Evolutionary conservation across 2,888 invertebrate species (phyloP), one percentile per base, ranked within the genome.

Genomic region (Hirtodrosophila confusa): DNA sequence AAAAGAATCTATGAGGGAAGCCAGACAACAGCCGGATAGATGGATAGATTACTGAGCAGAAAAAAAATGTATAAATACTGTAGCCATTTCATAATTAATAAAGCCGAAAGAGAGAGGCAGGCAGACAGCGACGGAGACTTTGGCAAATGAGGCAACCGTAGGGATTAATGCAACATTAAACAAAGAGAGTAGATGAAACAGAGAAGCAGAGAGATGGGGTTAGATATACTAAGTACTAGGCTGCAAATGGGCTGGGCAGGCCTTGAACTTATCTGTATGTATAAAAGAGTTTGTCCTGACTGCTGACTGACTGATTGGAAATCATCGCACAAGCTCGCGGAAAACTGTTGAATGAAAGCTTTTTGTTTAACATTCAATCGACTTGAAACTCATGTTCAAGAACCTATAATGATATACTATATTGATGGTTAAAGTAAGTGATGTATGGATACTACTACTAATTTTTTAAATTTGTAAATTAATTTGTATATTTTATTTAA

Each of bases 21-120:
- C 61, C 61, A 69, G 66, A 69, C 69, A 66, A 60, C 47, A 50
- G 61, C 29, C 53, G 43, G 57, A 62, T 66, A 68, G 70, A 65
- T 60, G 61, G 65, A 74, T 79, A 85, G 80, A 80, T 80, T 67
- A 69, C 63, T 43, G 44, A 68, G 43, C 45, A 43, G 62, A 64
- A 50, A 53, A 41, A 56, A 43, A 43, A 48, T 23, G 8, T 23
- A 48, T 31, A 53, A 47, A 67, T 55, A 51, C 56, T 72, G 72
- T 74, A 63, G 84, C 85, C 75, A 86, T 83, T 83, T 83, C 85
- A 83, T 83, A 83, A 83, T 83, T 86, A 83, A 86, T 83, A 80
- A 65, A 68, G 62, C 68, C 40, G 54, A 60, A 40, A 44, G 58
- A 48, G 44, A 35, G 29, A 45, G 11, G 9, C 23, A 23, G 29